phyloP scores from a whole-genome alignment of 2,797 vertebrate genomes.

The Dendrocincla tyrannina region DNA sequence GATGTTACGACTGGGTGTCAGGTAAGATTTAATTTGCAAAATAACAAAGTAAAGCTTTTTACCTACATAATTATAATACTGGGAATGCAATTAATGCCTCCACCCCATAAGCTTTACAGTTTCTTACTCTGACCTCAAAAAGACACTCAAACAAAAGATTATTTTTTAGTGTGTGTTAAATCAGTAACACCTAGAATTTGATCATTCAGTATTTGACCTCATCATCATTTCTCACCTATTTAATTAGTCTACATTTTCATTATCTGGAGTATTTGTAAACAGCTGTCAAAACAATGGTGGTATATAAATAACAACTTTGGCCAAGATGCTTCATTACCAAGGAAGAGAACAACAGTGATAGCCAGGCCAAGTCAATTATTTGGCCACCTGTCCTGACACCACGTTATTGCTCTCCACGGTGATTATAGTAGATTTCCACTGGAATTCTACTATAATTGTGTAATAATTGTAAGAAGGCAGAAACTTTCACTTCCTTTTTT shows the following conservation, averaged over 20 bases:
- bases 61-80: neutral
- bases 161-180: neutral
- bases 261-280: conserved; percentile 15
- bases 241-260: neutral
- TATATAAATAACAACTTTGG: neutral
- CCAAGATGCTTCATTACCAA: neutral
- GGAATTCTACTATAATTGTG: neutral
- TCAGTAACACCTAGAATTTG: neutral
- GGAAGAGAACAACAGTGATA: neutral
- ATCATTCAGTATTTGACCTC: neutral
- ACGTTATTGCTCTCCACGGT: neutral
- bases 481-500: neutral
- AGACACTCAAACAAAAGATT: neutral
- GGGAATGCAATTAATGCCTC: neutral
- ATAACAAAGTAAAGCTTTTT: neutral
- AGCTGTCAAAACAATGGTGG: neutral
- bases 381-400: conserved; percentile 5
- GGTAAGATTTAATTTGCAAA: neutral
- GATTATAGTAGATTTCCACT: neutral
- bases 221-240: neutral
- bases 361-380: neutral
- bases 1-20: neutral
- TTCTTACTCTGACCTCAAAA: neutral
- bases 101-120: neutral
- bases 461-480: neutral